Evolutionary conservation across 2,888 invertebrate species (phyloP).

Genomic region (Pseudanteris insignis): DNA sequence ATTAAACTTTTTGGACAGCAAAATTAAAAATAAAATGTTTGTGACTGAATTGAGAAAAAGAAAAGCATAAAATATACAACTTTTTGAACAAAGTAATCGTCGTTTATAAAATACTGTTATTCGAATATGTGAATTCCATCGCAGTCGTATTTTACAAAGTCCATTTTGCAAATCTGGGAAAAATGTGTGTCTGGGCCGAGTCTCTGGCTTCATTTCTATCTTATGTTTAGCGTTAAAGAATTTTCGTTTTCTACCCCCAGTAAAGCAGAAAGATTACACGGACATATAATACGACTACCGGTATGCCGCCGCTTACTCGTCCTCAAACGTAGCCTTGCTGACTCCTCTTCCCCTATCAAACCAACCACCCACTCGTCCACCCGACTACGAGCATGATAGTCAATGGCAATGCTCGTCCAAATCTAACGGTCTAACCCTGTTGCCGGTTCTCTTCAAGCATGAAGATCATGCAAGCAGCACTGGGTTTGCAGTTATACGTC

Average conservation of each 20-base stretch:
- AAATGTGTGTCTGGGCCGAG: conserved; percentile 13
- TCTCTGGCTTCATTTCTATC: conserved; percentile 28
- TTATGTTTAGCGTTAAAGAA: conserved; percentile 50
- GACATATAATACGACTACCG: conserved; percentile 48
- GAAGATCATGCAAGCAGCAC: conserved; percentile 44
- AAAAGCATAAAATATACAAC: too few species aligned
- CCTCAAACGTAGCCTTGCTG: conserved; percentile 5
- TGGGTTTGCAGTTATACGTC: conserved; percentile 35
- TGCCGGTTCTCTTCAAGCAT: conserved; percentile 60
- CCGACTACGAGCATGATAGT: conserved; percentile 57
- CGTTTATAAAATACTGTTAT: too few species aligned
- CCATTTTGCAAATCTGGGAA: conserved; percentile 15
- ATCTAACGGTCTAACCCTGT: conserved; percentile 58
- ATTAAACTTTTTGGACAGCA: too few species aligned
- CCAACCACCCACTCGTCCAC: conserved; percentile 25
- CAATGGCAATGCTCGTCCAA: conserved; percentile 56
- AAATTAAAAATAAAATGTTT: too few species aligned
- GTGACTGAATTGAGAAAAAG: too few species aligned
- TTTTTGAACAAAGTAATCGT: too few species aligned
- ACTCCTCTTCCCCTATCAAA: conserved; percentile 46
- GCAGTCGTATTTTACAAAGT: background rate
- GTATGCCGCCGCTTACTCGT: conserved; percentile 24
- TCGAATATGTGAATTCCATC: too few species aligned
- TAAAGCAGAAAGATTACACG: conserved; percentile 58
- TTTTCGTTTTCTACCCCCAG: conserved; percentile 53